These are phyloP conservation scores for Sarcophaga subvicina DNA, from an alignment of 2,888 invertebrate genomes.

Conservation along the genomic window DNA sequence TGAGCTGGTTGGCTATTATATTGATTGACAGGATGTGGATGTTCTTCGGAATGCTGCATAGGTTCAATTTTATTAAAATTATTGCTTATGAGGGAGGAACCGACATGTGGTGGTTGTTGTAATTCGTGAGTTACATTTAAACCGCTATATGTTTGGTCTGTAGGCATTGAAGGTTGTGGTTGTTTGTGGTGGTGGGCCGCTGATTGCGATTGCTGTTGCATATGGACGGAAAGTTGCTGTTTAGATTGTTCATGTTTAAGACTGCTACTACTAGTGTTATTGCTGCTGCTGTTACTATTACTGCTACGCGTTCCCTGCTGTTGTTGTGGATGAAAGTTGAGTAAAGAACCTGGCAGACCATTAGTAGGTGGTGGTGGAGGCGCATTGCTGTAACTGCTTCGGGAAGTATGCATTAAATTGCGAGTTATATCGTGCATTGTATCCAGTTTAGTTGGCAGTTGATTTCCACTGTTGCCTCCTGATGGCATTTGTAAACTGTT, in stretches of 20 bases:
- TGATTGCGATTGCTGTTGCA: slow-evolving; percentile 70
- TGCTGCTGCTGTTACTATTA: slow-evolving; percentile 71
- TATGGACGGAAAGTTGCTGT: slow-evolving; percentile 73
- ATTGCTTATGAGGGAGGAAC: slow-evolving; percentile 62
- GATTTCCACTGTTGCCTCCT: slow-evolving; percentile 61
- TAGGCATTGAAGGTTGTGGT: slow-evolving; percentile 68
- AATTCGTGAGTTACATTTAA: slow-evolving; percentile 67
- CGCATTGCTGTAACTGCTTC: slow-evolving; percentile 47
- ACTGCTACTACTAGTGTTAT: slow-evolving; percentile 70
- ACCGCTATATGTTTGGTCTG: slow-evolving; percentile 71
- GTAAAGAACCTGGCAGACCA: slow-evolving; percentile 43
- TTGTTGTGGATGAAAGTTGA: slow-evolving; percentile 70
- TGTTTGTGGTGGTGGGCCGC: slow-evolving; percentile 62
- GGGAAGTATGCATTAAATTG: slow-evolving; percentile 67
- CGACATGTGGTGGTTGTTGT: slow-evolving; percentile 68
- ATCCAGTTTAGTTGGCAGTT: slow-evolving; percentile 64
- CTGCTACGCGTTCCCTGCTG: slow-evolving; percentile 71
- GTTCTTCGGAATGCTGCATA: slow-evolving; percentile 60
- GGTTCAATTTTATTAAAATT: slow-evolving; percentile 65
- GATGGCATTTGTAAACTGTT: slow-evolving; percentile 67
- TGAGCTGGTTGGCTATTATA: slow-evolving; percentile 65
- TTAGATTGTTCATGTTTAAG: slow-evolving; percentile 75
- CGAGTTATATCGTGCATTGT: slow-evolving; percentile 69
- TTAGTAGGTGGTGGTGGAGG: slow-evolving; percentile 66
- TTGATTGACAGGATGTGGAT: slow-evolving; percentile 50